Evolutionary conservation across 2,888 invertebrate genomes (phyloP).

Genomic region (Cryptosula pallasiana): DNA sequence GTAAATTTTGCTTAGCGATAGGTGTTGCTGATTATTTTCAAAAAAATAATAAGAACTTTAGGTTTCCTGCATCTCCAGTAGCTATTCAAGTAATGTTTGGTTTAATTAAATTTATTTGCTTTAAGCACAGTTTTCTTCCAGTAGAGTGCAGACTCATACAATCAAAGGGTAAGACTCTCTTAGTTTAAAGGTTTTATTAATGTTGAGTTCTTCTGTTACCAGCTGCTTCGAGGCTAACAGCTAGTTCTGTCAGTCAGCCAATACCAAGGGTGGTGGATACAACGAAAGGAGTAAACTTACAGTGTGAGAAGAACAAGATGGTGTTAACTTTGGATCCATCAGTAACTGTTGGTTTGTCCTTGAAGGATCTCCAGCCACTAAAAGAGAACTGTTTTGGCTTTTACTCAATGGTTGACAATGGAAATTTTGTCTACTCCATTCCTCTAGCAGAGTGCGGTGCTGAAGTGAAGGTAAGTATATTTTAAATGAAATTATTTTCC

Average conservation of each 20-base stretch:
- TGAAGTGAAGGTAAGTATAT: conserved; percentile 16
- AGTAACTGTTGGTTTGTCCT: background rate
- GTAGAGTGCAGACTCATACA: too few species aligned
- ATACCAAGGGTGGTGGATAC: background rate
- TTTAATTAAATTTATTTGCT: too few species aligned
- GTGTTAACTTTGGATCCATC: background rate
- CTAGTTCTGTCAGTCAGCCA: background rate
- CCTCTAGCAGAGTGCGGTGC: conserved; percentile 16
- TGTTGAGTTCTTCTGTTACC: too few species aligned
- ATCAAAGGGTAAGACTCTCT: too few species aligned
- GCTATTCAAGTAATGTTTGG: too few species aligned
- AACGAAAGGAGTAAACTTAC: background rate
- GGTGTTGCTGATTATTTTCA: too few species aligned
- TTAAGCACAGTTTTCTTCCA: too few species aligned
- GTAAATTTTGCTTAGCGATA: background rate
- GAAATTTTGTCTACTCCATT: background rate
- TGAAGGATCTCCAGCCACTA: conserved; percentile 7
- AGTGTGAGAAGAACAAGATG: background rate
- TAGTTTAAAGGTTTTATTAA: too few species aligned
- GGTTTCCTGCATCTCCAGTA: too few species aligned
- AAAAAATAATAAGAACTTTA: too few species aligned
- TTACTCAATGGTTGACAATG: background rate
- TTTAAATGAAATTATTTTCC: too few species aligned
- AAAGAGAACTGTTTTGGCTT: conserved; percentile 1
- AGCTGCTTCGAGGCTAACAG: background rate